Evolutionary conservation across 2,888 invertebrate species (phyloP).

Genomic region (Drosophila quinaria): DNA sequence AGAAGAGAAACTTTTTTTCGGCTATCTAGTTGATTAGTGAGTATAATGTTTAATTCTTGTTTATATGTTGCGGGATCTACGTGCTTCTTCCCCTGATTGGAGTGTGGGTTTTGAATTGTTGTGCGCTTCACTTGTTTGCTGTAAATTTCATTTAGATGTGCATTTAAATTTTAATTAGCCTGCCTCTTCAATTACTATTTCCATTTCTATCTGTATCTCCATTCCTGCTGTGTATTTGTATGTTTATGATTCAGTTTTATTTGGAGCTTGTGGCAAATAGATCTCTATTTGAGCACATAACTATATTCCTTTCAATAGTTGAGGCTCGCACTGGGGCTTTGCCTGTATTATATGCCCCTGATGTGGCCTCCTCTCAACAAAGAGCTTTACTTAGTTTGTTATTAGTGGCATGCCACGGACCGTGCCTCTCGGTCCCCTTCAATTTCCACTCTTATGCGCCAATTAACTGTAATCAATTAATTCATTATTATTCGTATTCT

Average conservation of each 20-base stretch:
- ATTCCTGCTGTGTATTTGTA: not conserved
- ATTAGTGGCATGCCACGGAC: conserved; percentile 21
- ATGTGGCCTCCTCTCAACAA: conserved; percentile 35
- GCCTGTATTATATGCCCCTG: conserved; percentile 38
- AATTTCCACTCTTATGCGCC: conserved; percentile 43
- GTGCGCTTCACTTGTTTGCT: conserved; percentile 59
- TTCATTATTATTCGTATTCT: conserved; percentile 75
- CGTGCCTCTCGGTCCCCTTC: not conserved
- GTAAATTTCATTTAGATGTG: conserved; percentile 74
- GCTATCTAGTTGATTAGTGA: not conserved
- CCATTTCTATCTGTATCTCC: conserved; percentile 7
- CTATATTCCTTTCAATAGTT: conserved; percentile 53
- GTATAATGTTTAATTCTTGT: conserved; percentile 8
- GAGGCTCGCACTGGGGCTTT: conserved; percentile 44
- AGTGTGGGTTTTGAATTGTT: not conserved
- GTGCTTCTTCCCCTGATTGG: not conserved
- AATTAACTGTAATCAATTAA: conserved; percentile 78
- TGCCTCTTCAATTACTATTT: conserved; percentile 47
- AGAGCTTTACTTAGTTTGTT: conserved; percentile 40
- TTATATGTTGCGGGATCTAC: not conserved
- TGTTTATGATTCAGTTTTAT: conserved; percentile 8
- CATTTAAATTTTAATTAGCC: conserved; percentile 81
- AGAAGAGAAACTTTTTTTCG: not conserved
- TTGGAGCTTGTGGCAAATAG: conserved; percentile 30
- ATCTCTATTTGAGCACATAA: conserved; percentile 37